Percentiles rank a stretch among this genome's conserved stretches.
Evolutionary conservation across 2,888 invertebrate genomes (phyloP).

Genomic region (Lottia gigantea): DNA sequence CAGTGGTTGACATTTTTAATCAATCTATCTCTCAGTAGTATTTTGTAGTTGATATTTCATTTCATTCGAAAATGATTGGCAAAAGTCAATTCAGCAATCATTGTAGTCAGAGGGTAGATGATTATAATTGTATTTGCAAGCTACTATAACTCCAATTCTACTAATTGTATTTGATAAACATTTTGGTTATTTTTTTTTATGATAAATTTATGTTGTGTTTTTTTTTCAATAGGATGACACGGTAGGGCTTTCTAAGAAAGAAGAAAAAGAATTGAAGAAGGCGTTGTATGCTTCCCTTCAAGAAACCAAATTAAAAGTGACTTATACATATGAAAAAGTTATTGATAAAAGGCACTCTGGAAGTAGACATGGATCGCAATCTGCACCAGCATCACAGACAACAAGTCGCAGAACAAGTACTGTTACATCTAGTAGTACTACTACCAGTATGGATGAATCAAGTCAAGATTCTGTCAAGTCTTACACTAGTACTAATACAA

Average conservation of each 20-base stretch:
- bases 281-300: slow-evolving; percentile 68
- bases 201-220: neutral
- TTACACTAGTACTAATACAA: slow-evolving; percentile 19
- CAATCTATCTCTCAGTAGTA: no score
- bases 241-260: slow-evolving; percentile 65
- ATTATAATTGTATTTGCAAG: no score
- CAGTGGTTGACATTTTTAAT: no score
- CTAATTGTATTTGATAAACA: neutral
- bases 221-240: slow-evolving; percentile 47
- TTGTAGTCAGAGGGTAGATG: no score
- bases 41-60: no score
- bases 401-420: slow-evolving; percentile 14
- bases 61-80: no score
- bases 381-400: slow-evolving; percentile 12
- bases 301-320: slow-evolving; percentile 40
- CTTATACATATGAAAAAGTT: neutral
- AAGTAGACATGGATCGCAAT: slow-evolving; percentile 3
- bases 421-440: slow-evolving; percentile 16
- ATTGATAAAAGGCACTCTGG: slow-evolving; percentile 8
- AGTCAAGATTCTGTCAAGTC: slow-evolving; percentile 48
- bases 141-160: no score
- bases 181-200: no score
- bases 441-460: slow-evolving; percentile 40
- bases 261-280: slow-evolving; percentile 67
- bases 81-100: no score